Percentiles rank a stretch among this genome's conserved stretches.
phyloP scores from a whole-genome alignment of 1,140 invertebrate genomes.

The Papilio polyxenes region DNA sequence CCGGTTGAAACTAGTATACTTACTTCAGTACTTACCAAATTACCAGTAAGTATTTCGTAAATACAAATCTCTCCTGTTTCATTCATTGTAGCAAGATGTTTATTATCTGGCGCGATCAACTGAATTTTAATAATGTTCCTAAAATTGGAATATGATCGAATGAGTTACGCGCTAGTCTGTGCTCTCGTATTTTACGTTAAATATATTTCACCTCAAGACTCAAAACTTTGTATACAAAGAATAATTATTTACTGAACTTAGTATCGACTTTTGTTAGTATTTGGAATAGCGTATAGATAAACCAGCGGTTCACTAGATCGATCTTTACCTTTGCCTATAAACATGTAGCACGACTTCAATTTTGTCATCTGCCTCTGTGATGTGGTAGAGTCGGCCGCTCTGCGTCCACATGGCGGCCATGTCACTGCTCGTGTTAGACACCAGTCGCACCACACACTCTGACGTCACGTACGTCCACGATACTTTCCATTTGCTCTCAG shows the following conservation, averaged over 20 bases:
- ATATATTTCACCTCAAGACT: too few relatives aligned
- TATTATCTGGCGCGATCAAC: conserved; percentile 66
- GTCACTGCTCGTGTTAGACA: conserved; percentile 62
- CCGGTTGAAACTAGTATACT: too few relatives aligned
- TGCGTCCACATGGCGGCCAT: conserved; percentile 60
- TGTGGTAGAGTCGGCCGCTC: conserved; percentile 62
- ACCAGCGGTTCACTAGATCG: not conserved
- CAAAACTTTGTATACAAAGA: too few relatives aligned
- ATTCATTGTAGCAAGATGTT: conserved; percentile 59
- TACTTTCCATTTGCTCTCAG: conserved; percentile 64
- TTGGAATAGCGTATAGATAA: too few relatives aligned
- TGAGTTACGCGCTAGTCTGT: not conserved
- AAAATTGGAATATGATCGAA: conserved; percentile 42
- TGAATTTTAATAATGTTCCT: conserved; percentile 70
- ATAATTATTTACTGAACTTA: too few relatives aligned
- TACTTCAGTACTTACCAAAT: conserved; percentile 55
- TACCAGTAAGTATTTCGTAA: conserved; percentile 60
- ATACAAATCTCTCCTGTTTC: conserved; percentile 57
- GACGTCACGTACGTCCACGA: conserved; percentile 54
- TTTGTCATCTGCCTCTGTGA: conserved; percentile 63
- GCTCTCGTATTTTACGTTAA: not conserved
- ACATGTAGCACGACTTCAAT: conserved; percentile 57
- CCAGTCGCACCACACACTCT: conserved; percentile 59
- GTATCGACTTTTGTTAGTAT: too few relatives aligned
- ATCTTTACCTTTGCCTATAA: conserved; percentile 65